These are phyloP conservation scores for Troides oblongomaculatus DNA, from an alignment of 2,888 invertebrate species.

Conservation along the genomic window DNA sequence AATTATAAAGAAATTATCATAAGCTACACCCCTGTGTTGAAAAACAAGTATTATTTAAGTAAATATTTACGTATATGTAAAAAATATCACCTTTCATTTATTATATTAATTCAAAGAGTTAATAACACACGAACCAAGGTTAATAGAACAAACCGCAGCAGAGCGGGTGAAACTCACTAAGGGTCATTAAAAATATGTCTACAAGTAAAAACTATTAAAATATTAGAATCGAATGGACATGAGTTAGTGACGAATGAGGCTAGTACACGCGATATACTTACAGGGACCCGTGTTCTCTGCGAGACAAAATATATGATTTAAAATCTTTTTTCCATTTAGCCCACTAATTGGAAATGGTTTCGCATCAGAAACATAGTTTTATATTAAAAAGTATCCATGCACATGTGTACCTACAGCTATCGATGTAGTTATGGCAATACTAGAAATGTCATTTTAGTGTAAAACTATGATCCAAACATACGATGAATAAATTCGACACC, in stretches of 20 bases:
- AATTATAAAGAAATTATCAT: too few relatives aligned
- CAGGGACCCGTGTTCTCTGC: slow-evolving; percentile 77
- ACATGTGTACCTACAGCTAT: not conserved
- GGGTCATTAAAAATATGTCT: not conserved
- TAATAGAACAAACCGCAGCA: too few relatives aligned
- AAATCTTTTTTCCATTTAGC: slow-evolving; percentile 30
- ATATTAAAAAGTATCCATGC: not conserved
- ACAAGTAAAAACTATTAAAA: slow-evolving; percentile 11
- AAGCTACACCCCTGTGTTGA: too few relatives aligned
- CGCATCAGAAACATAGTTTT: not conserved
- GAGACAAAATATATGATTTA: slow-evolving; percentile 63
- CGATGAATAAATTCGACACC: too few relatives aligned
- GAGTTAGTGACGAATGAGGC: slow-evolving; percentile 43
- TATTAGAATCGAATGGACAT: slow-evolving; percentile 32
- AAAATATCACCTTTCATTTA: too few relatives aligned
- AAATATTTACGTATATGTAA: too few relatives aligned
- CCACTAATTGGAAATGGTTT: not conserved
- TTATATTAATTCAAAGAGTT: too few relatives aligned
- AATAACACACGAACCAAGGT: too few relatives aligned
- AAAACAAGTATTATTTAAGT: too few relatives aligned
- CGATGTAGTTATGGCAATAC: not conserved
- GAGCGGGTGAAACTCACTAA: too few relatives aligned
- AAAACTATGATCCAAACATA: too few relatives aligned
- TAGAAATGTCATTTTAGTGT: too few relatives aligned
- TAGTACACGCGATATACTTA: slow-evolving; percentile 63